Evolutionary conservation across 2,797 vertebrate species (phyloP).

Genomic region (Urocyon cinereoargenteus): DNA sequence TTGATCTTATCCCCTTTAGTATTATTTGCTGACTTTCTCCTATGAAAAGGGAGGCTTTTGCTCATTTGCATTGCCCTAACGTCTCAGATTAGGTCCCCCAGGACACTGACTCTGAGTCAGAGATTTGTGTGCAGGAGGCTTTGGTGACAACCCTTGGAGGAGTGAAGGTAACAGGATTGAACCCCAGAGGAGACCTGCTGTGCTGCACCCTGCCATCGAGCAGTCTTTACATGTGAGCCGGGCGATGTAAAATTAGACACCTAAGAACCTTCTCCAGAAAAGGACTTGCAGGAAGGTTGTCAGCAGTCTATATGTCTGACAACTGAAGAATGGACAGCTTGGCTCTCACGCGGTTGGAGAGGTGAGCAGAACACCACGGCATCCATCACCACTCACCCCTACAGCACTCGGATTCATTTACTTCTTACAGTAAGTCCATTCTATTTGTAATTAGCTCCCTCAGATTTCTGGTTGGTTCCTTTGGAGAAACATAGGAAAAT

Average conservation of each 20-base stretch:
- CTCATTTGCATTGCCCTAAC: neutral
- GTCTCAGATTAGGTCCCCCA: neutral
- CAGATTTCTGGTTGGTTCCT: neutral
- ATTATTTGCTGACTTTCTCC: constrained; percentile 23
- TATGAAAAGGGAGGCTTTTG: neutral
- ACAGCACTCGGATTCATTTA: neutral
- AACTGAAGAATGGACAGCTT: neutral
- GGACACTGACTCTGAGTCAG: neutral
- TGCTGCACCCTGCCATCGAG: neutral
- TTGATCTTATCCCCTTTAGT: neutral
- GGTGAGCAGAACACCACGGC: neutral
- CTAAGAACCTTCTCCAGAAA: neutral
- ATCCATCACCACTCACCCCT: neutral
- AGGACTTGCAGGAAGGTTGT: neutral
- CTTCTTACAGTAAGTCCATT: neutral
- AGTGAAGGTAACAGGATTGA: neutral
- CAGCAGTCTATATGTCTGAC: neutral
- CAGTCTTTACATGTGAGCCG: neutral
- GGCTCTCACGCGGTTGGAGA: neutral
- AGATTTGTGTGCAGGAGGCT: neutral
- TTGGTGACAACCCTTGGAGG: neutral
- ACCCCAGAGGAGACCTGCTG: neutral
- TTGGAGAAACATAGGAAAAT: neutral
- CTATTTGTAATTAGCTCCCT: neutral
- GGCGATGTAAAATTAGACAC: neutral